Conservation (phyloP, 1,140 invertebrate species). For the Drosophila rhopaloa region DNA sequence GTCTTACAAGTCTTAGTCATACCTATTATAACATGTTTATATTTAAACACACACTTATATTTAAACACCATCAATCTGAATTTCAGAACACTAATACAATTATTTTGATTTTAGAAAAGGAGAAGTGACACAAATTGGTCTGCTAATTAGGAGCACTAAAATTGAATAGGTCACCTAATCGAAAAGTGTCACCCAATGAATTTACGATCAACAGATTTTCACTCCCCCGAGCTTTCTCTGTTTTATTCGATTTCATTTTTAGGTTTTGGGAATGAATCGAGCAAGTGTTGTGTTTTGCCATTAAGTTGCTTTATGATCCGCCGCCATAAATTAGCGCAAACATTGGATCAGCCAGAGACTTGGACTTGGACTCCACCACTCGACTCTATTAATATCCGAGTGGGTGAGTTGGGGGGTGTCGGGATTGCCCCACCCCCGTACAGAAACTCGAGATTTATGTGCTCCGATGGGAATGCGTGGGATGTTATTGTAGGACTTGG, state of each 20-base stretch:
- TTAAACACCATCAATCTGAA: too few species aligned
- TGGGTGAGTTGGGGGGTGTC: not conserved
- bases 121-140: not conserved
- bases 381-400: constrained; percentile 46
- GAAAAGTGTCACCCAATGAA: constrained; percentile 29
- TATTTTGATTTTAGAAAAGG: not conserved
- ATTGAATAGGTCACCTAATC: constrained; percentile 14
- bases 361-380: constrained; percentile 22
- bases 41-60: too few species aligned
- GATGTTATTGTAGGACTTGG: constrained; percentile 44
- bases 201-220: constrained; percentile 15
- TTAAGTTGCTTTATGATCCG: constrained; percentile 36
- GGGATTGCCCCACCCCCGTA: not conserved
- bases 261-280: not conserved
- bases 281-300: constrained; percentile 28
- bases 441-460: constrained; percentile 37
- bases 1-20: too few species aligned
- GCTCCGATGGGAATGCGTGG: constrained; percentile 32
- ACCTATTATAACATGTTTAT: too few species aligned
- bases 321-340: constrained; percentile 26
- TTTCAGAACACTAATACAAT: too few species aligned
- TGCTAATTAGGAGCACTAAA: constrained; percentile 1
- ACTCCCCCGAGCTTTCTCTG: not conserved
- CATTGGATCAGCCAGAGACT: constrained; percentile 33
- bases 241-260: not conserved